Conservation (phyloP, 1,140 invertebrate genomes). For the Drosophila kikkawai region DNA sequence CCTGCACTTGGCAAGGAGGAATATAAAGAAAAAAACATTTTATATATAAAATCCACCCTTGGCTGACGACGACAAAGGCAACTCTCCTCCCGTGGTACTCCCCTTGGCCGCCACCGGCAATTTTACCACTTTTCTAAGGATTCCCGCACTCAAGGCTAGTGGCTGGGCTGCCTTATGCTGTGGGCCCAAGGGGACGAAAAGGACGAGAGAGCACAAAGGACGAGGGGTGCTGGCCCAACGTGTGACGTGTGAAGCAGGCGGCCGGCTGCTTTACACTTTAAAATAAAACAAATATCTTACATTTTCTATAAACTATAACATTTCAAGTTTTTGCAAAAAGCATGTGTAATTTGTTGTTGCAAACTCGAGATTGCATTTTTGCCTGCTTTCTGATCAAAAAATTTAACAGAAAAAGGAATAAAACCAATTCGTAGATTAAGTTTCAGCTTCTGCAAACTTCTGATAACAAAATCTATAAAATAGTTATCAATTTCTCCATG, state of each 20-base stretch:
- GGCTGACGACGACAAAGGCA: conserved; percentile 32
- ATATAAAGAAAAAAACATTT: conserved; percentile 14
- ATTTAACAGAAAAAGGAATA: too few species aligned
- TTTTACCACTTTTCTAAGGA: conserved; percentile 82
- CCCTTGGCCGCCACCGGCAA: conserved; percentile 61
- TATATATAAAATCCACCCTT: conserved; percentile 68
- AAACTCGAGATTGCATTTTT: neutral
- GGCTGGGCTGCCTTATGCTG: conserved; percentile 10
- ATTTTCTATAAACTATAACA: neutral
- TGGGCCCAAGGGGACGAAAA: neutral
- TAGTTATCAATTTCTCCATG: conserved; percentile 4
- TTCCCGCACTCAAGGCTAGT: conserved; percentile 74
- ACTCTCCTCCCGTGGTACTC: conserved; percentile 22
- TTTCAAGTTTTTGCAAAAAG: neutral
- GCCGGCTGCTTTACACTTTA: conserved; percentile 10
- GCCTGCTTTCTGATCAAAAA: neutral
- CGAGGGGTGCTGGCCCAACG: conserved; percentile 12
- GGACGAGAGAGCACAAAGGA: conserved; percentile 3
- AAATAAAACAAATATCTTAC: neutral
- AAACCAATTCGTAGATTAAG: neutral
- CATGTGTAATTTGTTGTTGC: neutral
- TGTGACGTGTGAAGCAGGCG: conserved; percentile 30
- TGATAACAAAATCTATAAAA: too few species aligned
- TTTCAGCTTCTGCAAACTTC: neutral
- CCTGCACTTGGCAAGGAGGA: conserved; percentile 61